A percentile compares a stretch with the other conserved stretches of the same genome.
phyloP scores from a whole-genome alignment of 1,140 invertebrate genomes.

The Tetragnatha versicolor region DNA sequence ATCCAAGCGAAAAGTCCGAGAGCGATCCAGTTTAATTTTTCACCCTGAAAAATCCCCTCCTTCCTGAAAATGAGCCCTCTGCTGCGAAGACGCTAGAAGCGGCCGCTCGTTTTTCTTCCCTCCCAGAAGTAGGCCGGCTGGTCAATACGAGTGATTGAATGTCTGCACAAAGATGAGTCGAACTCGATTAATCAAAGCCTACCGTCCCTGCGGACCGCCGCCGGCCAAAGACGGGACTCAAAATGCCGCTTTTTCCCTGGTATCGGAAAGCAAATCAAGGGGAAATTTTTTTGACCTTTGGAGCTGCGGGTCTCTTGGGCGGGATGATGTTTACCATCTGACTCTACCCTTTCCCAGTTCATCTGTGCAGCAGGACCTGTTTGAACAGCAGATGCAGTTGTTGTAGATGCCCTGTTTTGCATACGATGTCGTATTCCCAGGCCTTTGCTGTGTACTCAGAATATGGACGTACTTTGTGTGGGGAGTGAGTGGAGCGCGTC shows the following conservation, averaged over 20 bases:
- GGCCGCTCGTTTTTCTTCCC: no score
- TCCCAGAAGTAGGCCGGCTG: slow-evolving; percentile 47
- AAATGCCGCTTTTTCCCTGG: slow-evolving; percentile 43
- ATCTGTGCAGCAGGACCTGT: slow-evolving; percentile 30
- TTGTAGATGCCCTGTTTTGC: slow-evolving; percentile 37
- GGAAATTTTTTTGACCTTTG: slow-evolving; percentile 32
- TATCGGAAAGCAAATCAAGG: slow-evolving; percentile 39
- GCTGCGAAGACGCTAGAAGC: slow-evolving; percentile 7
- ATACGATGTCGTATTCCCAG: neutral
- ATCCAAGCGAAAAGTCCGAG: no score
- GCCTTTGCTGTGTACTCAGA: no score
- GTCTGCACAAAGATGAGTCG: slow-evolving; percentile 53
- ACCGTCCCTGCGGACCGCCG: slow-evolving; percentile 27
- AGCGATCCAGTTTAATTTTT: no score
- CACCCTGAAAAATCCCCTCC: neutral
- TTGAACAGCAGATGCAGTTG: slow-evolving; percentile 50
- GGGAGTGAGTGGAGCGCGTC: no score
- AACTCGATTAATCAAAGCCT: slow-evolving; percentile 56
- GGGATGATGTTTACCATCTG: slow-evolving; percentile 42
- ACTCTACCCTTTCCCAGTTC: slow-evolving; percentile 39
- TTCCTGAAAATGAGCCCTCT: neutral
- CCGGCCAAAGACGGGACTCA: slow-evolving; percentile 27
- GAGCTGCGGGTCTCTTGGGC: slow-evolving; percentile 23
- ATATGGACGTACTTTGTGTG: no score
- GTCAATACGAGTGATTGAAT: slow-evolving; percentile 56